Evolutionary conservation across 1,140 invertebrate species (phyloP), one percentile per base, ranked within the genome.

Genomic region (Drosophila eugracilis): DNA sequence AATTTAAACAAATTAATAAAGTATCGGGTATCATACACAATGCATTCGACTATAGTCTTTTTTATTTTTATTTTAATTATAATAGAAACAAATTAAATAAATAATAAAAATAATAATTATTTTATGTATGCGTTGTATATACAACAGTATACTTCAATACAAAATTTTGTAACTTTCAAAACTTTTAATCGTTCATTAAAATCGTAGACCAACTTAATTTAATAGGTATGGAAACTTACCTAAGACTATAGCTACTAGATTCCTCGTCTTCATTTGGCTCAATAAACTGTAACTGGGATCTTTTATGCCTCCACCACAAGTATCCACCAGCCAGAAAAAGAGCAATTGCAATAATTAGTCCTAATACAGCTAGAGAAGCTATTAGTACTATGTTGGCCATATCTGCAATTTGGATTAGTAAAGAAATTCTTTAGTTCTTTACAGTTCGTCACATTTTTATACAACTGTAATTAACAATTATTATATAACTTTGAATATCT

Each of bases 281-380:
- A 62, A 91, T 91, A 75, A 92, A 92, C 50, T 91, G 86, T 28
- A 91, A 52, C 39, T 92, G 89, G 3, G 91, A 91, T 44, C 91
- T 86, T 91, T 92, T 92, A 54, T 91, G 91, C 10, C 91, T 66
- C 91, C 91, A 91, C 91, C 91, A 91, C 19, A 91, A 70, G 49
- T 91, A 91, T 26, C 89, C 91, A n/a, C 89, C 91, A 42, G 91
- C 91, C 50, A 91, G 73, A 60, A 91, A 90, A 14, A 91, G 66
- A 5, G 91, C 60, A 50, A 91, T 90, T 17, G 86, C 69, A 41
- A 91, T 90, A 12, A 91, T 91, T 47, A 91, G 52, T 39, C 88
- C 91, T 42, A 91, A 72, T 37, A 91, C 75, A 66, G 88, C 73
- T 30, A 91, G 37, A 24, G 78, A 88, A 48, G 88, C 91, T 69